Conservation (phyloP, 2,797 vertebrate genomes). For the Heliangelus exortis region DNA sequence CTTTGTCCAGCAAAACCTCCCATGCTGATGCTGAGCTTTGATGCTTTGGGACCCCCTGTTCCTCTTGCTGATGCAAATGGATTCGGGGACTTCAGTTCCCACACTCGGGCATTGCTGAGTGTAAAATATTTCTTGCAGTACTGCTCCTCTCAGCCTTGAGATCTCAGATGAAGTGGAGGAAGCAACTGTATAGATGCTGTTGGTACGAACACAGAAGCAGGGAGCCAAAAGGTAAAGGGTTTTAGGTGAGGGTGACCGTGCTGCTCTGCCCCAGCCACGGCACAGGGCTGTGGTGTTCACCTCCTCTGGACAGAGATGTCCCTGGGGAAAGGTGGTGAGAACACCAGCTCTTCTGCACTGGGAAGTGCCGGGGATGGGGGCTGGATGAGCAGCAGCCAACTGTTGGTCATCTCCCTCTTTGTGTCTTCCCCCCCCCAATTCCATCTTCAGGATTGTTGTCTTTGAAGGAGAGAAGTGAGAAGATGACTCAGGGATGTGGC, state of each 20-base stretch:
- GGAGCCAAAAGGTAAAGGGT: conserved; percentile 68
- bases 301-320: too few relatives aligned
- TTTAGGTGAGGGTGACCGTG: accelerated
- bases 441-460: conserved; percentile 62
- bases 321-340: neutral
- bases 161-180: conserved; percentile 97
- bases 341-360: neutral
- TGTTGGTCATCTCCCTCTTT: conserved; percentile 13
- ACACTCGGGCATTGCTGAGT: accelerated
- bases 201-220: conserved; percentile 79
- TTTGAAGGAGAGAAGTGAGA: conserved; percentile 34
- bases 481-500: conserved; percentile 77
- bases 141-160: conserved; percentile 94
- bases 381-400: neutral
- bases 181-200: conserved; percentile 95
- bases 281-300: accelerated
- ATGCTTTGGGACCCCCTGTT: accelerated
- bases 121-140: conserved; percentile 75
- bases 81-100: neutral
- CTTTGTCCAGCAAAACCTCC: neutral
- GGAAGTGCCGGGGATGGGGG: neutral
- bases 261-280: too few relatives aligned
- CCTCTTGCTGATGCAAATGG: neutral
- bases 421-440: conserved; percentile 17
- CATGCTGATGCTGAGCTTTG: accelerated